Percentiles rank a stretch among this genome's conserved stretches.
Conservation (phyloP, 2,113 vertebrate species). For the Bothrops jararaca region DNA sequence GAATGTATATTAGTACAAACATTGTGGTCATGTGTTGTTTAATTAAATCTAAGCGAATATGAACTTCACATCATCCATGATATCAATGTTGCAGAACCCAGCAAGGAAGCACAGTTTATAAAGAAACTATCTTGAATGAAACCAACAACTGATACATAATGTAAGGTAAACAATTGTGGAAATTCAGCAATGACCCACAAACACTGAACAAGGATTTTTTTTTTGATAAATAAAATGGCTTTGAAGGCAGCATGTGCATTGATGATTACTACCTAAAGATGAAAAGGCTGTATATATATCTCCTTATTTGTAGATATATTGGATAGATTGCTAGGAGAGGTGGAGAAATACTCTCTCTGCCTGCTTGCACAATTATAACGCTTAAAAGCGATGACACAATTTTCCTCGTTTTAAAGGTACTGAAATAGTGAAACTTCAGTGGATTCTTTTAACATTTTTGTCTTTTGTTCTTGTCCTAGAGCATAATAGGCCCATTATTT, state of each 20-base stretch:
- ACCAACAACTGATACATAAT: background rate
- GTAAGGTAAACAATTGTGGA: background rate
- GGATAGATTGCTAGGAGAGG: background rate
- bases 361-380: background rate
- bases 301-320: background rate
- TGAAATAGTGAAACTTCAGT: background rate
- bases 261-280: background rate
- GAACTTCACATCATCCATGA: background rate
- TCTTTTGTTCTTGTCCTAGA: conserved; percentile 23
- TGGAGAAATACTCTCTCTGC: background rate
- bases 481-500: conserved; percentile 18
- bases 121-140: background rate
- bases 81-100: background rate
- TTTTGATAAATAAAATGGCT: background rate
- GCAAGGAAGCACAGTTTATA: background rate
- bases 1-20: background rate
- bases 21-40: background rate
- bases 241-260: background rate
- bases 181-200: background rate
- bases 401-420: background rate
- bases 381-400: background rate
- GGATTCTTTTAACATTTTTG: background rate
- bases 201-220: background rate
- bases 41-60: background rate
- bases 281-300: background rate